Evolutionary conservation across 2,888 invertebrate species (phyloP), one percentile per base, ranked within the genome.

Genomic region (Polyommatus iphigenia): DNA sequence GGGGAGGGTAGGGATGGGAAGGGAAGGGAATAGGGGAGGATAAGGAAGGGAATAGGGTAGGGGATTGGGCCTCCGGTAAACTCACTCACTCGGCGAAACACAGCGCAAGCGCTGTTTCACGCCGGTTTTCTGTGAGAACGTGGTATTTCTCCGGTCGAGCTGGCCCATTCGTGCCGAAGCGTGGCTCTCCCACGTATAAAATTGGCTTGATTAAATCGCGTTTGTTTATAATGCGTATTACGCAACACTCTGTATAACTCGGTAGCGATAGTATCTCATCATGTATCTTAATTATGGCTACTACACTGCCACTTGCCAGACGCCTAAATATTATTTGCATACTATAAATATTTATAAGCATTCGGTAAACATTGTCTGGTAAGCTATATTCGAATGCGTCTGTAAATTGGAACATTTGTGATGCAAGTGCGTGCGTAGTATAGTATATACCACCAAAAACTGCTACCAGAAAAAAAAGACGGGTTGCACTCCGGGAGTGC

Each of bases 301-400:
- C 75, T 46, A 73, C 29, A 50, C 75, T 18, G 50, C 24, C 18
- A 29, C 24, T 54, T 29, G 54, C 46, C 50, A 54, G 54, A 54
- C 75, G 54, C 75, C 50, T 75, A 75, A 73, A 75, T 75, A 75
- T 75, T 18, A 75, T 75, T 75, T 75, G 75, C 75, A 75, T 75
- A 29, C 10, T 29, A 75, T 75, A 6, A 46, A 75, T 75, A 75
- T 75, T 75, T 50, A 75, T 75, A 29, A 54, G 72, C 72, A 15
- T 50, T 29, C 54, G 54, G 41, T 10, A 46, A 54, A 75, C 32
- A 75, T 75, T 54, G 18, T n/a, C 29, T 18, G 24, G 73, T 73
- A n/a, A 72, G 41, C 72, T 67, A 67, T 15, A 29, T 67, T 67
- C 18, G 67, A 62, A 62, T 62, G 62, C 3, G 4, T 20, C 13